These are phyloP conservation scores for Eugnorisma glareosa DNA, from an alignment of 2,888 invertebrate species.

Conservation along the genomic window DNA sequence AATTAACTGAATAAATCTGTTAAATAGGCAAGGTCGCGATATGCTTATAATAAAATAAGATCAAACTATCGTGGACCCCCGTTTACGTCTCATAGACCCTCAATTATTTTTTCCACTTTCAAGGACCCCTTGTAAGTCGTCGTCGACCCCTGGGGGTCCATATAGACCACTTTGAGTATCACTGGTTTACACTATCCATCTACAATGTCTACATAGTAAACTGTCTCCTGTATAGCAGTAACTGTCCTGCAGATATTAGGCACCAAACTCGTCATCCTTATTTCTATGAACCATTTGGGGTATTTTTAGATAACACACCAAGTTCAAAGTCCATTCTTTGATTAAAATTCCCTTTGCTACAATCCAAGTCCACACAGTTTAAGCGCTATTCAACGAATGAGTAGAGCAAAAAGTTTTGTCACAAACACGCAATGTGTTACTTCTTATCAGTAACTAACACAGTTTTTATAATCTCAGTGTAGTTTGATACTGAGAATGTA, in stretches of 20 bases:
- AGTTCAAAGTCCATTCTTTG: neutral
- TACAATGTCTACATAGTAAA: too few relatives aligned
- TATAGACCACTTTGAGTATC: too few relatives aligned
- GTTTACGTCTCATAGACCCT: too few relatives aligned
- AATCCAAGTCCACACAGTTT: neutral
- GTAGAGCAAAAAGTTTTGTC: slow-evolving; percentile 23
- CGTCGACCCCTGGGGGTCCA: too few relatives aligned
- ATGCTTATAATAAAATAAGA: too few relatives aligned
- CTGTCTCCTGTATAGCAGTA: neutral
- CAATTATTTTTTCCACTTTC: too few relatives aligned
- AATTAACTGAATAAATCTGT: too few relatives aligned
- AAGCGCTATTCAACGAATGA: neutral
- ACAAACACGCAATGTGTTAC: slow-evolving; percentile 10
- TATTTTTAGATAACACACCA: neutral
- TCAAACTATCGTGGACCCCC: too few relatives aligned
- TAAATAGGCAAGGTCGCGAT: too few relatives aligned
- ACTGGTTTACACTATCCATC: neutral
- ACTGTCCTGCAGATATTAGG: neutral
- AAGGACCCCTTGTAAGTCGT: too few relatives aligned
- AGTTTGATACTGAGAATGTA: slow-evolving; percentile 32
- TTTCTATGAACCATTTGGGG: neutral
- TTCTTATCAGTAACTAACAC: slow-evolving; percentile 52
- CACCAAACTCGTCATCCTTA: neutral
- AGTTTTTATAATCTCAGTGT: slow-evolving; percentile 45
- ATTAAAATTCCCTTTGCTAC: neutral